phyloP scores from a whole-genome alignment of 2,888 invertebrate species.

The Hydriomena furcata region DNA sequence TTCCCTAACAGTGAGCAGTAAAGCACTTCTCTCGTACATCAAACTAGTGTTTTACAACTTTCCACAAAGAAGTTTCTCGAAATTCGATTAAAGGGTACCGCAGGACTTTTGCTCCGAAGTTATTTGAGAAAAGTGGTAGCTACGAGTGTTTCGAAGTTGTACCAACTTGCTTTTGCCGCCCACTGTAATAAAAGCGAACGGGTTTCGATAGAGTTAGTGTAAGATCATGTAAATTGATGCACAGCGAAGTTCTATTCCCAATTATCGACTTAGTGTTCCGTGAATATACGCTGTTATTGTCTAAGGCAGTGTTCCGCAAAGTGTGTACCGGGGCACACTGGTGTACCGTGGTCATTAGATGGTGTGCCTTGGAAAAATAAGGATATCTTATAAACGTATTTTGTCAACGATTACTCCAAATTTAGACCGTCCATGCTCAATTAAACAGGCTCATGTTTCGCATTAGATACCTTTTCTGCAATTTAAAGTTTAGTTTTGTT shows the following conservation, averaged over 20 bases:
- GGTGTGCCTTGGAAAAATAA: no score
- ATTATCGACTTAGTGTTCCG: background rate
- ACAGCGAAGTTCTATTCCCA: slow-evolving; percentile 9
- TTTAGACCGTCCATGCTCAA: no score
- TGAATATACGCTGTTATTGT: background rate
- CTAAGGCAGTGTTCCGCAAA: no score
- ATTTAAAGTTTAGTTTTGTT: no score
- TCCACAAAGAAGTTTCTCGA: slow-evolving; percentile 55
- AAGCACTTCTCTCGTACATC: slow-evolving; percentile 18
- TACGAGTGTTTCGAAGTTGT: slow-evolving; percentile 44
- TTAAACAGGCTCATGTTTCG: no score
- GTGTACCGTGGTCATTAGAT: no score
- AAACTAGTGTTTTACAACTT: slow-evolving; percentile 53
- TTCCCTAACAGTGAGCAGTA: slow-evolving; percentile 6
- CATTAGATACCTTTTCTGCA: no score
- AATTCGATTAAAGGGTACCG: slow-evolving; percentile 65
- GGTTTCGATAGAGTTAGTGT: slow-evolving; percentile 13
- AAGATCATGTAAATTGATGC: slow-evolving; percentile 24
- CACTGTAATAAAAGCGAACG: slow-evolving; percentile 21
- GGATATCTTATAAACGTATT: no score
- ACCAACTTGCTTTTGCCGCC: slow-evolving; percentile 31
- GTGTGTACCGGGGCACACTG: no score
- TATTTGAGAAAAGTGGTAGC: slow-evolving; percentile 47
- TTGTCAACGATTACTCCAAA: no score
- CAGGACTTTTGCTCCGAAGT: slow-evolving; percentile 54